Evolutionary conservation across 2,113 vertebrate genomes (phyloP).

Genomic region (Pomatostomus ruficeps): DNA sequence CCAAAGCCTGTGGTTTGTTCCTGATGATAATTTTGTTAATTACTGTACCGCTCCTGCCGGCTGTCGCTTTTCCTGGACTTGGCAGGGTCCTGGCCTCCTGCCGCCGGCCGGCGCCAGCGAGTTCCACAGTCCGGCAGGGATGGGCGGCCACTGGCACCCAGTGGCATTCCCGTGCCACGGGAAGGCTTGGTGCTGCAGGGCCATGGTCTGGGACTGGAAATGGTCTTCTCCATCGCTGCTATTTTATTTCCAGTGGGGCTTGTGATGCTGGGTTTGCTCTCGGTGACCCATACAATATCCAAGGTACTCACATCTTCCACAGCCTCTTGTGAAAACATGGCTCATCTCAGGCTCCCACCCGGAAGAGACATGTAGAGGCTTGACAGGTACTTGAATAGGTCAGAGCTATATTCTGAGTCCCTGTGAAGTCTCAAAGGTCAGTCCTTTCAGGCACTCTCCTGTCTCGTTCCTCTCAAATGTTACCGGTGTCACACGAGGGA

Average conservation of each 20-base stretch:
- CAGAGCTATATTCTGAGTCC: not conserved
- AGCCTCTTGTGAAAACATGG: not conserved
- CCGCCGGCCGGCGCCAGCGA: fast-evolving
- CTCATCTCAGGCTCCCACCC: not conserved
- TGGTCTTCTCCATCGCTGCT: not conserved
- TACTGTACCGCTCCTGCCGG: fast-evolving
- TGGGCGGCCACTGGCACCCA: fast-evolving
- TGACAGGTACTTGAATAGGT: not conserved
- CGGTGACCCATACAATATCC: fast-evolving
- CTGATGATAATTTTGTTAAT: not conserved
- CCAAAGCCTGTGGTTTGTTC: not conserved
- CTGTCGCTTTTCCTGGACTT: not conserved
- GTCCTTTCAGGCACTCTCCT: not conserved
- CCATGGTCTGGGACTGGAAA: fast-evolving
- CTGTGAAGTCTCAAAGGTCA: conserved; percentile 10
- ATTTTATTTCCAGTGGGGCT: not conserved
- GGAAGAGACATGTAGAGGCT: not conserved
- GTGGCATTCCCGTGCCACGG: fast-evolving
- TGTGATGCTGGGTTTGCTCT: fast-evolving
- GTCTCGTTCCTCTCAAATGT: not conserved
- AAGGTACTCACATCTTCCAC: not conserved
- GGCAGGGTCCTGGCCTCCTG: not conserved
- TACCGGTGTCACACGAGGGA: not conserved
- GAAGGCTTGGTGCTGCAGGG: fast-evolving
- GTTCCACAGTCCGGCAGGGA: fast-evolving